phyloP scores from a whole-genome alignment of 1,140 invertebrate genomes.

The Tetragnatha versicolor region DNA sequence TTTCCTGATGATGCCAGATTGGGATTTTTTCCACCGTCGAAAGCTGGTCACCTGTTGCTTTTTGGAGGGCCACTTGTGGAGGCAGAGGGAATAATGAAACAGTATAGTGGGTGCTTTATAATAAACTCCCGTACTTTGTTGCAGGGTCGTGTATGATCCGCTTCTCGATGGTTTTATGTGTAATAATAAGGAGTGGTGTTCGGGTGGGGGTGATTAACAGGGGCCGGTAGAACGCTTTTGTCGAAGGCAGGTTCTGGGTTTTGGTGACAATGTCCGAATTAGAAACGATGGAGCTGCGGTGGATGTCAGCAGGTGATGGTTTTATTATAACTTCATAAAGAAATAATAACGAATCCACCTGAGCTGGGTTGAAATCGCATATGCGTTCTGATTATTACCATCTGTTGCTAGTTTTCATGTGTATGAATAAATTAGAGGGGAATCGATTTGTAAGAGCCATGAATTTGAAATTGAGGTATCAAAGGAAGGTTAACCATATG shows the following conservation, averaged over 20 bases:
- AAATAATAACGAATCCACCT: not conserved
- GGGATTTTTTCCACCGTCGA: slow-evolving; percentile 27
- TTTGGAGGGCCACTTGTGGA: slow-evolving; percentile 18
- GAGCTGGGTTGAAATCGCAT: too few relatives aligned
- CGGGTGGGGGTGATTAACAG: not conserved
- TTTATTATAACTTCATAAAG: not conserved
- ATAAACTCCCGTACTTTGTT: slow-evolving; percentile 1
- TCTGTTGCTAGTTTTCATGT: not conserved
- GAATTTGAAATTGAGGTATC: too few relatives aligned
- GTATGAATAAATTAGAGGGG: too few relatives aligned
- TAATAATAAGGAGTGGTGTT: not conserved
- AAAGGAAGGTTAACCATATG: too few relatives aligned
- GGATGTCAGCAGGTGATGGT: not conserved
- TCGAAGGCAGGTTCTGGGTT: not conserved
- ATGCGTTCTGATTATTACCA: not conserved
- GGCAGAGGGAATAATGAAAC: not conserved
- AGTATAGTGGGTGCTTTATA: not conserved
- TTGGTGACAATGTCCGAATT: slow-evolving; percentile 11
- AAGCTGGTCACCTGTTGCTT: slow-evolving; percentile 35
- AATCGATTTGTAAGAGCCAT: too few relatives aligned
- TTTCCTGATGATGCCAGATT: slow-evolving; percentile 45
- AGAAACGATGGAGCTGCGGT: not conserved
- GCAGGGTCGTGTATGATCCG: slow-evolving; percentile 27
- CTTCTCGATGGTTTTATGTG: slow-evolving; percentile 12
- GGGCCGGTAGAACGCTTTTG: not conserved